Conservation (phyloP, 2,888 invertebrate genomes). For the Eupithecia insigniata region DNA sequence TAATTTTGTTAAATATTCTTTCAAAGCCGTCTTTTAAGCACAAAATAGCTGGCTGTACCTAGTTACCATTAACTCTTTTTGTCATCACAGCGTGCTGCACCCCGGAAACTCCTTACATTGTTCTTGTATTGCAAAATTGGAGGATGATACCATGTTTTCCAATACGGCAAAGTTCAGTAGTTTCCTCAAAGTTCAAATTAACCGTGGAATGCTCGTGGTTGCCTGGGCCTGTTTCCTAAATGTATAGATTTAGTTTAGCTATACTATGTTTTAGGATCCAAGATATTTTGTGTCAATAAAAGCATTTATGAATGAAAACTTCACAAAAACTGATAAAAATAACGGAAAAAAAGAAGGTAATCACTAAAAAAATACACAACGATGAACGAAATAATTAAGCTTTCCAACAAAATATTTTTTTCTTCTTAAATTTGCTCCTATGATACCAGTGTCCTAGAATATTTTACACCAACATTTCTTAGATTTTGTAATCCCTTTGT, state of each 20-base stretch:
- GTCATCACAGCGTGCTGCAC: background rate
- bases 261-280: background rate
- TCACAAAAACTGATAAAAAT: too few relatives aligned
- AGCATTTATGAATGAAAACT: background rate
- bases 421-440: background rate
- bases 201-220: slow-evolving; percentile 17
- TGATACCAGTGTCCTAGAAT: background rate
- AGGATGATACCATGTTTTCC: slow-evolving; percentile 16
- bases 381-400: background rate
- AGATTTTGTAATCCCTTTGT: background rate
- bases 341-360: background rate
- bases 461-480: background rate
- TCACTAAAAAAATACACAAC: background rate
- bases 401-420: background rate
- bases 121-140: background rate
- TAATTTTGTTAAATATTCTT: background rate
- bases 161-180: slow-evolving; percentile 21
- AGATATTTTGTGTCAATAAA: background rate
- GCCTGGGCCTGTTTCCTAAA: background rate
- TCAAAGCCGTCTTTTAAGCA: background rate
- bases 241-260: background rate
- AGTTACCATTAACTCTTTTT: background rate
- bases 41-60: background rate
- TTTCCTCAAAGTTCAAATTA: slow-evolving; percentile 28
- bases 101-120: background rate